These are phyloP conservation scores for Egretta garzetta DNA, from an alignment of 2,113 vertebrate species.

Conservation along the genomic window DNA sequence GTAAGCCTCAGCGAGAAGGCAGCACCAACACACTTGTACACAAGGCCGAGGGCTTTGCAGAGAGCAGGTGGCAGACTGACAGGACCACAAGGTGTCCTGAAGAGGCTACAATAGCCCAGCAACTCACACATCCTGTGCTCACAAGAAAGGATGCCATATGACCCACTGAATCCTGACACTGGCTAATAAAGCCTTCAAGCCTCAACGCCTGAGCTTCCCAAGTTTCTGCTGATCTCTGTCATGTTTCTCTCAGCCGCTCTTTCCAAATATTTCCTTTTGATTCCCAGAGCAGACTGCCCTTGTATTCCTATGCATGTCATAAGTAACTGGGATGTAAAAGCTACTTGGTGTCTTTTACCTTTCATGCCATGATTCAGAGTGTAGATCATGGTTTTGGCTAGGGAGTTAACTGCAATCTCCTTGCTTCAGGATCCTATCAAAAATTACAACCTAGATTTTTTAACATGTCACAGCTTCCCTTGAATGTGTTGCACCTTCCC, in stretches of 20 bases:
- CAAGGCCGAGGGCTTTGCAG: neutral
- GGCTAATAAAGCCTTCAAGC: neutral
- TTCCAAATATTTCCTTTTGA: neutral
- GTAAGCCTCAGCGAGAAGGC: neutral
- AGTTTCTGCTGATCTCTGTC: neutral
- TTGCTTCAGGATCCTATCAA: neutral
- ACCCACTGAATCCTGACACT: neutral
- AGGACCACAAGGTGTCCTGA: neutral
- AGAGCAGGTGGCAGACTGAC: constrained; percentile 4
- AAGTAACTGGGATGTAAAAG: neutral
- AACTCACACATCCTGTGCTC: neutral
- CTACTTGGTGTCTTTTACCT: neutral
- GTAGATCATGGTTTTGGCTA: neutral
- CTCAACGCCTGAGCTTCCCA: neutral
- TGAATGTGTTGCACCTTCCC: neutral
- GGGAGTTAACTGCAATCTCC: neutral
- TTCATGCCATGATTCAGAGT: rapidly evolving
- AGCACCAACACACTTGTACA: neutral
- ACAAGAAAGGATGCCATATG: neutral
- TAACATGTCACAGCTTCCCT: neutral
- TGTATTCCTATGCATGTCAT: neutral
- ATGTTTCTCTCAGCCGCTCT: neutral
- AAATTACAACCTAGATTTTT: neutral
- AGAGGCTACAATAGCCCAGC: neutral
- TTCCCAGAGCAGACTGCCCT: neutral